These are phyloP conservation scores for Parazoanthus atlanticus DNA, from an alignment of 92 coral and sea anemone genomes.

Conservation along the genomic window DNA sequence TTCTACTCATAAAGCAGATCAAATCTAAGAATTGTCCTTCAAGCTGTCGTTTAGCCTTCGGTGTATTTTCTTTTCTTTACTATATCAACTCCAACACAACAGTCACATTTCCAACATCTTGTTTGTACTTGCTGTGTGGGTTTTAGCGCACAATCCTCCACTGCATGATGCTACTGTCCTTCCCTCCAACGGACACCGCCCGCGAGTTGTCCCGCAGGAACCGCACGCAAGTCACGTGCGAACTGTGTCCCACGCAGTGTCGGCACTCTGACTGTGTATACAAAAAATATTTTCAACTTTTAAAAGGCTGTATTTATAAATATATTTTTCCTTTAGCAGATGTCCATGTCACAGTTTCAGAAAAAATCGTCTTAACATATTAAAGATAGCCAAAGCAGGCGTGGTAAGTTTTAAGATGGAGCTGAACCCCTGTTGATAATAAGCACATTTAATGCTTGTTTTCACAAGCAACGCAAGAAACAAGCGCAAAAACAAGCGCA, in stretches of 20 bases:
- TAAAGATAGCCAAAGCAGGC: too few relatives aligned
- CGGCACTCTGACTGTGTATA: conserved; percentile 58
- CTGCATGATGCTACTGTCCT: conserved; percentile 70
- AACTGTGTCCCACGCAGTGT: conserved; percentile 66
- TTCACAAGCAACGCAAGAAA: too few relatives aligned
- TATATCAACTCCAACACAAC: background rate
- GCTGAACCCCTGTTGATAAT: too few relatives aligned
- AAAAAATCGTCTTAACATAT: too few relatives aligned
- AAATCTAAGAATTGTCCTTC: background rate
- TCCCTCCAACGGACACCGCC: conserved; percentile 66
- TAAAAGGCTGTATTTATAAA: too few relatives aligned
- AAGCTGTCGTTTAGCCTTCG: background rate
- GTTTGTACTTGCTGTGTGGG: background rate
- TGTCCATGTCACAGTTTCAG: too few relatives aligned
- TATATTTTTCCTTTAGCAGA: too few relatives aligned
- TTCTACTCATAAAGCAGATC: too few relatives aligned
- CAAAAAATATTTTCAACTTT: too few relatives aligned
- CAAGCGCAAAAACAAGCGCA: background rate
- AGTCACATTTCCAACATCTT: background rate
- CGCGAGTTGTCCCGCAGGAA: conserved; percentile 57
- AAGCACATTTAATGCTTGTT: too few relatives aligned
- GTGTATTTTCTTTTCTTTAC: background rate
- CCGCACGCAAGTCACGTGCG: conserved; percentile 73
- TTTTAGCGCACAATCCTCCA: conserved; percentile 52
- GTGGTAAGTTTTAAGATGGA: too few relatives aligned